phyloP scores from a whole-genome alignment of 2,888 invertebrate species.

The Volucella zonaria region DNA sequence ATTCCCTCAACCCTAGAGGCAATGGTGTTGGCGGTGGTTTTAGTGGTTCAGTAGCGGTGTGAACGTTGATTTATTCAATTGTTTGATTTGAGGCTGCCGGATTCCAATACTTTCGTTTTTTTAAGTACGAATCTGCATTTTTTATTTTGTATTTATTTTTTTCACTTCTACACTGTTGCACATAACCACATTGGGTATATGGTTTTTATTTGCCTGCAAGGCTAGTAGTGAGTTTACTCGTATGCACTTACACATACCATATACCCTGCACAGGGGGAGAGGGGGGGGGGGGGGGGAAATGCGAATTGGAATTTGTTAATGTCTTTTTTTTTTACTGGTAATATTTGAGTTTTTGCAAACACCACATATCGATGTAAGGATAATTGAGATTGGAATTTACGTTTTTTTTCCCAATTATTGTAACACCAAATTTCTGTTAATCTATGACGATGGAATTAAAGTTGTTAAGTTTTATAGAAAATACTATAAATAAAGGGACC shows the following conservation, averaged over 20 bases:
- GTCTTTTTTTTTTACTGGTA: constrained; percentile 19
- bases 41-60: constrained; percentile 21
- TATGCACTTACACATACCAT: neutral
- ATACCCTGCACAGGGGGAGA: neutral
- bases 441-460: too few species aligned
- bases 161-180: constrained; percentile 53
- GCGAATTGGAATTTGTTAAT: constrained; percentile 2
- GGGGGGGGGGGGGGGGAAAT: neutral
- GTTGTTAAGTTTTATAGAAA: too few species aligned
- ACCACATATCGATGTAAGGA: constrained; percentile 38
- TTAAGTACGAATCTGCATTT: neutral
- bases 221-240: neutral
- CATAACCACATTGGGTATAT: constrained; percentile 35
- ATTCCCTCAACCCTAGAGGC: constrained; percentile 4
- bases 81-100: constrained; percentile 43
- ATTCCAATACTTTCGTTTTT: constrained; percentile 6
- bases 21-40: constrained; percentile 15
- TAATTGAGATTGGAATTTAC: constrained; percentile 42
- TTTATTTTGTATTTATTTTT: constrained; percentile 5
- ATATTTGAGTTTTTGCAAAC: constrained; percentile 22
- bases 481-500: too few species aligned
- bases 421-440: too few species aligned
- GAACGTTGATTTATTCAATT: constrained; percentile 61
- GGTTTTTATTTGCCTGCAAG: constrained; percentile 32
- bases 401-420: constrained; percentile 6